Evolutionary conservation across 2,888 invertebrate genomes (phyloP).

Genomic region (Protodeltote pygarga): DNA sequence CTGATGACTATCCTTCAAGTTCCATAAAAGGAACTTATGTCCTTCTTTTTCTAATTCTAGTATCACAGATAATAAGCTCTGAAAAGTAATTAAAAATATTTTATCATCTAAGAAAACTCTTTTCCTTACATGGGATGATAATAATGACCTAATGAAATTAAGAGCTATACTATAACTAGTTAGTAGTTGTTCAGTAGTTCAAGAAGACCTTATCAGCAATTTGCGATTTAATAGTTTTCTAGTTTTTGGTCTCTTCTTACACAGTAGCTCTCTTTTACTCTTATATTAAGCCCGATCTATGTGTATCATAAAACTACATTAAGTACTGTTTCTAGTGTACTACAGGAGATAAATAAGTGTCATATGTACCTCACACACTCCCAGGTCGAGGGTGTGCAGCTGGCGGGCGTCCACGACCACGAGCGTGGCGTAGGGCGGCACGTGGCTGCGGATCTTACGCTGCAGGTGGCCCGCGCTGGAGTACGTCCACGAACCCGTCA

Average conservation of each 20-base stretch:
- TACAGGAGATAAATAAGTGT: not conserved
- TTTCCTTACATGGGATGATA: too few relatives aligned
- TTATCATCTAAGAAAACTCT: too few relatives aligned
- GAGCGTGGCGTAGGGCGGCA: constrained; percentile 30
- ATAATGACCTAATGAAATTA: too few relatives aligned
- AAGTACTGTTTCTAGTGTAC: too few relatives aligned
- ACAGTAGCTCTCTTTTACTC: too few relatives aligned
- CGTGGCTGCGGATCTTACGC: constrained; percentile 37
- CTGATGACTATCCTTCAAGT: constrained; percentile 64
- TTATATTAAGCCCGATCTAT: too few relatives aligned
- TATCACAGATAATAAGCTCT: constrained; percentile 72
- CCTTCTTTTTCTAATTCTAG: constrained; percentile 65
- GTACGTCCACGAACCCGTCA: constrained; percentile 63
- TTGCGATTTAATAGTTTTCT: too few relatives aligned
- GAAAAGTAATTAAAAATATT: constrained; percentile 33
- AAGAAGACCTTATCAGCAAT: too few relatives aligned
- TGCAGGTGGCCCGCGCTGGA: constrained; percentile 62
- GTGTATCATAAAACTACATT: too few relatives aligned
- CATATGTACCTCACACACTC: constrained; percentile 71
- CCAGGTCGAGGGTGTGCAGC: constrained; percentile 62
- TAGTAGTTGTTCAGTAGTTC: too few relatives aligned
- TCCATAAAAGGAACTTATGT: constrained; percentile 70
- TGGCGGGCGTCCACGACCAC: constrained; percentile 66
- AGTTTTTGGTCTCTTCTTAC: too few relatives aligned
- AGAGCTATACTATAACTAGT: too few relatives aligned